Base-by-base conservation (phyloP, 2,888 invertebrate genomes). In the Cistogaster globosa region DNA sequence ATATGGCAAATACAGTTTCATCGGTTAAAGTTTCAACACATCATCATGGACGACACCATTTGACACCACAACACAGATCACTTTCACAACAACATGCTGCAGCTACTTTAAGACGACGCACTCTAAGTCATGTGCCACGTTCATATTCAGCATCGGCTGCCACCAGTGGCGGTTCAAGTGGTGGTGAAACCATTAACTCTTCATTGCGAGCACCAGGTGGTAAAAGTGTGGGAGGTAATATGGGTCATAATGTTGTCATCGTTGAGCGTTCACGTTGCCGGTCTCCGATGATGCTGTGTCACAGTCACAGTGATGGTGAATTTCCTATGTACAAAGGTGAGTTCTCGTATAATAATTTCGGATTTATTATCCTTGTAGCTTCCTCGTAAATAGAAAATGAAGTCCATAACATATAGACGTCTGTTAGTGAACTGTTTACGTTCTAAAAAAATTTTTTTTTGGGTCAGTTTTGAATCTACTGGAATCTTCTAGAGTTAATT, bases 251-350 rank as follows among this genome's bases (percentile, higher is more conserved):
- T 77, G 71, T 76, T 78, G 78, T 88, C 76, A 88, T 89, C 2
- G 90, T 90, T 74, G 89, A 89, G 89, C 93, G 94, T 91, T 94
- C 94, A 91, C 94, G 94, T 92, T 94, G 94, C 92, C 94, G 94
- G 92, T 95, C 94, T 92, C 94, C 95, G 92, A 96, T 96, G 95
- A 96, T 96, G 96, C 94, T 96, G 92, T 96, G 96, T 88, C 96
- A 96, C 93, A 96, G 96, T 92, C 96, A 96, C 93, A 96, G 96
- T 92, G 96, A 96, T 92, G 96, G 96, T 91, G 96, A 96, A 93
- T 96, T 96, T 93, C 96, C 96, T 90, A 95, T 96, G 93, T 96
- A 96, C 93, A 94, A 95, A 96, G 96, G 96, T 96, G 94, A 89
- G 90, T 89, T 32, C 16, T 42, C 42, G 42, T 1, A 42, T 42